These are phyloP conservation scores for Strigamia transsilvanica DNA, from an alignment of 2,888 invertebrate genomes.

Conservation along the genomic window DNA sequence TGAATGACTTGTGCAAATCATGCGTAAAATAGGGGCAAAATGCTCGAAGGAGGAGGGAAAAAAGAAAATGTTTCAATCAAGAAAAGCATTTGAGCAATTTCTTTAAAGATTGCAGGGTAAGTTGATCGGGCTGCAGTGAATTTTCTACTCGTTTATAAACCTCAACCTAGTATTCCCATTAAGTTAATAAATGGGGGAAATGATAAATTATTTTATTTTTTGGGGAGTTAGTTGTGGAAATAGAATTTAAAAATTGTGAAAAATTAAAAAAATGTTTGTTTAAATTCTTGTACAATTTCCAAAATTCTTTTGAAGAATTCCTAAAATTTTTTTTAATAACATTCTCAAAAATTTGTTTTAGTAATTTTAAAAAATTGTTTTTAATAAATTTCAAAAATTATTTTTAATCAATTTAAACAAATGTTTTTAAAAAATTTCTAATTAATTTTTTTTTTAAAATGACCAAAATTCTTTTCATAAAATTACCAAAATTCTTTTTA, in stretches of 20 bases:
- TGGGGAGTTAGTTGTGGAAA: not conserved
- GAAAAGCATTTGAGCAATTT: slow-evolving; percentile 36
- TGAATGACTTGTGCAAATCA: slow-evolving; percentile 39
- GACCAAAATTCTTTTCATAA: too few species aligned
- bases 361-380: too few species aligned
- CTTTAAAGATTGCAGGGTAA: slow-evolving; percentile 12
- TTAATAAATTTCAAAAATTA: too few species aligned
- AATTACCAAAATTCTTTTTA: too few species aligned
- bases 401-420: too few species aligned
- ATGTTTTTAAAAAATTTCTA: too few species aligned
- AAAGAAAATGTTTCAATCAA: slow-evolving; percentile 44
- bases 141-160: not conserved
- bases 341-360: too few species aligned
- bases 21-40: slow-evolving; percentile 38
- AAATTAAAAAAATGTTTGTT: slow-evolving; percentile 20
- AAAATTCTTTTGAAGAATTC: not conserved
- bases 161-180: slow-evolving; percentile 2
- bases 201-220: too few species aligned
- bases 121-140: not conserved
- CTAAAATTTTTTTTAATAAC: too few species aligned
- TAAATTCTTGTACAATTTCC: too few species aligned
- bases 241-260: not conserved
- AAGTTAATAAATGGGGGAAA: not conserved
- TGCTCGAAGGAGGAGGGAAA: not conserved
- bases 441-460: not conserved